These are phyloP conservation scores for Tinamus guttatus DNA, from an alignment of 2,113 vertebrate genomes.

Conservation along the genomic window DNA sequence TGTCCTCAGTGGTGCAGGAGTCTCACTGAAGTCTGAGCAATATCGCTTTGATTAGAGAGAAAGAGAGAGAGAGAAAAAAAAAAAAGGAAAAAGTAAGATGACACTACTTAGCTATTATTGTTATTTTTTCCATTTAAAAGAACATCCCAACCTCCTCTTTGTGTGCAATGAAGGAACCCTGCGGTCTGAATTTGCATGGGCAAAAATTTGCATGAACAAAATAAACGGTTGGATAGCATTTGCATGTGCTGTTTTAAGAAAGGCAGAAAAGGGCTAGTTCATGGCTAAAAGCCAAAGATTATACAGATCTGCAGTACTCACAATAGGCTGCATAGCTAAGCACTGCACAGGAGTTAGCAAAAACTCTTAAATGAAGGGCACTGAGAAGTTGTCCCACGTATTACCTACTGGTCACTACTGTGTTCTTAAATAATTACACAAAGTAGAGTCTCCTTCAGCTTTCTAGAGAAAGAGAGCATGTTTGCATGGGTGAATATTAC, in stretches of 20 bases:
- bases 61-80: not conserved
- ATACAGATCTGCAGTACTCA: not conserved
- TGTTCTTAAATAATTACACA: not conserved
- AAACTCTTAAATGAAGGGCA: not conserved
- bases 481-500: not conserved
- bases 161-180: not conserved
- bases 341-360: not conserved
- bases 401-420: not conserved
- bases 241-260: conserved; percentile 11
- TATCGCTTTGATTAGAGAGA: not conserved
- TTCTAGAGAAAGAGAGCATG: not conserved
- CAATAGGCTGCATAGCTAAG: not conserved
- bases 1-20: not conserved
- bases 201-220: conserved; percentile 41
- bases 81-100: not conserved
- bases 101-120: not conserved
- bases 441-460: not conserved
- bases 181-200: conserved; percentile 10
- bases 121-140: not conserved
- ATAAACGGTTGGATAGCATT: conserved; percentile 16
- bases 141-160: not conserved
- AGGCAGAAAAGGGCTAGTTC: not conserved
- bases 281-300: not conserved
- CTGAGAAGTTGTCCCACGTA: not conserved
- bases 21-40: fast-evolving